Evolutionary conservation across 1,140 invertebrate species (phyloP), one percentile per base, ranked within the genome.

Genomic region (Drosophila melanica): DNA sequence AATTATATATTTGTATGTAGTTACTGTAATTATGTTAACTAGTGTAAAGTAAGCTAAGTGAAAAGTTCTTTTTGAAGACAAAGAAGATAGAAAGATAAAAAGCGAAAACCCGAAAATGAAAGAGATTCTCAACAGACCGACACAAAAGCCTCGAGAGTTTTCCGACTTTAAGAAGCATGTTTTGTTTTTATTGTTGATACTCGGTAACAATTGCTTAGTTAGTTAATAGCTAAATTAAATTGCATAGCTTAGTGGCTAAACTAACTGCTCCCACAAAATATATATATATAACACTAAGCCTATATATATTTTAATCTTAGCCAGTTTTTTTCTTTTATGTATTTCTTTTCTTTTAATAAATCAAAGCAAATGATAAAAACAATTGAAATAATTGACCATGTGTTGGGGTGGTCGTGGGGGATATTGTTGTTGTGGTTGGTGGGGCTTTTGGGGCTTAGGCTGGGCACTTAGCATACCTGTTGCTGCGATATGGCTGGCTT

Each of bases 401-500:
- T 48, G 27, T 59, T 35, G 16, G 16, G 6, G n/a, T n/a, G n/a
- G n/a, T 18, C 11, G 8, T 10, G 18, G 10, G 18, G 16, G 30
- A 6, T 33, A 1, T 45, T 14, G n/a, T 51, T 33, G 48, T 27
- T 42, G 39, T 55, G 18, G 45, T 39, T 57, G 11, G 35, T 1
- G 44, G 9, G 54, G 47, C n/a, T 39, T 44, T 50, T 35, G 41
- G 35, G 33, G 12, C 3, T 27, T 54, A 20, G 51, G 35, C 51
- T 65, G 35, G 42, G 62, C 60, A 63, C 58, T 68, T 89, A 89
- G 84, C 82, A 81, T 81, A 91, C 84, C 70, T 93, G 93, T 91
- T 93, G 84, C 92, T 92, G 42, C 93, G 93, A 45, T 94, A 95
- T 59, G 94, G 93, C 75, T 77, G 91, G 91, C 80, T 92, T 92